Evolutionary conservation across 2,797 vertebrate species (phyloP), one percentile per base, ranked within the genome.

Genomic region (Aythya fuligula): DNA sequence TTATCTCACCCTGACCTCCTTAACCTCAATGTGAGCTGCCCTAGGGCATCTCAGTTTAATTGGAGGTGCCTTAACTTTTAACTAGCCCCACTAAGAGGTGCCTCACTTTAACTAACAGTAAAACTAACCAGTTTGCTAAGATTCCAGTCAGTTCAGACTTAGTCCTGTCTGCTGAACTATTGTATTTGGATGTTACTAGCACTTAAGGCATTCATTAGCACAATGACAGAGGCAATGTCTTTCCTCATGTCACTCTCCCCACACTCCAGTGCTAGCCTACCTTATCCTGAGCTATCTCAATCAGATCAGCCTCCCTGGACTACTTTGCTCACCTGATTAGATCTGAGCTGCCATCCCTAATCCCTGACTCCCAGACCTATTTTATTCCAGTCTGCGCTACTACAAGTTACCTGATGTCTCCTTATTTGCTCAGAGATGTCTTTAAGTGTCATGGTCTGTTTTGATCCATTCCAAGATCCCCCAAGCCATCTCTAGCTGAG

Each of bases 341-440:
- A 39, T 90, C 71, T 67, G 53, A 93, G 39, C 74, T 86, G 87
- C 49, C 70, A 90, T 14, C 34, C 32, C 45, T 71, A 71, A 38
- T 41, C 25, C 24, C 24, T 19, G 41, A 69, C 41, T 67, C 36
- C 30, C 45, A 64, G 16, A 76, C 22, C 47, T 60, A 82, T 39
- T 77, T 43, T 89, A 89, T 64, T 56, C n/a, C 80, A 84, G 17
- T 25, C 49, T 30, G 19, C 25, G 73, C 62, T 57, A 56, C 54
- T 84, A 16, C 56, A 84, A 79, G 78, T 79, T 79, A 82, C 60
- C 64, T 38, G n/a, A 71, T 70, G 45, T 10, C 17, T 93, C 54
- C 71, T 73, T 56, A 90, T 67, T 92, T 90, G 79, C 45, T 88
- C 67, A 88, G 49, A 92, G 62, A 73, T 73, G 28, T 32, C 60